Conservation (phyloP, 2,113 vertebrate genomes). For the Larimichthys polyactis region DNA sequence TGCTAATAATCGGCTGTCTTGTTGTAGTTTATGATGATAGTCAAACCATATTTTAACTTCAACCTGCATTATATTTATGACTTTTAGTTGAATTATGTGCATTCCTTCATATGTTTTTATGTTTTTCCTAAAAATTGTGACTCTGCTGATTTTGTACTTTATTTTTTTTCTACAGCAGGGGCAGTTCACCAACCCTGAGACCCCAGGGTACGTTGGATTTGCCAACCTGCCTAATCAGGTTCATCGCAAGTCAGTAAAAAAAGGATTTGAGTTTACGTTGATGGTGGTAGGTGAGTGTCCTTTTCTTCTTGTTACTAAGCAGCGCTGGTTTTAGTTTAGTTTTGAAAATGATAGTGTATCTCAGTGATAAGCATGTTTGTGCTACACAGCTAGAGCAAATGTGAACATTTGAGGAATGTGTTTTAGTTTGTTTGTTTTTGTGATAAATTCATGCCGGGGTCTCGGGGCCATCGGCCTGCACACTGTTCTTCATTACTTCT, state of each 20-base stretch:
- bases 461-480: not conserved
- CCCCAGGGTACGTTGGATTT: slow-evolving; percentile 97
- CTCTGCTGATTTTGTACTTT: slow-evolving; percentile 2
- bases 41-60: not conserved
- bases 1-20: slow-evolving; percentile 1
- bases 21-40: not conserved
- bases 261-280: slow-evolving; percentile 98
- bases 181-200: slow-evolving; percentile 97
- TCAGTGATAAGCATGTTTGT: slow-evolving; percentile 17
- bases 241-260: slow-evolving; percentile 98
- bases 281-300: slow-evolving; percentile 97
- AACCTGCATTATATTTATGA: slow-evolving; percentile 1
- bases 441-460: slow-evolving; percentile 1
- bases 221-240: slow-evolving; percentile 99
- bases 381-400: not conserved
- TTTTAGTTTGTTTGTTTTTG: slow-evolving; percentile 4
- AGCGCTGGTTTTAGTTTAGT: not conserved
- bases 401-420: slow-evolving; percentile 24
- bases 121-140: not conserved
- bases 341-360: slow-evolving; percentile 10
- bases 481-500: not conserved
- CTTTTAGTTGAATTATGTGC: not conserved
- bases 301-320: not conserved
- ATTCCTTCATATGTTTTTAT: not conserved
- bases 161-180: slow-evolving; percentile 84